Evolutionary conservation across 2,797 vertebrate genomes (phyloP).

Genomic region (Tragopan temminckii): DNA sequence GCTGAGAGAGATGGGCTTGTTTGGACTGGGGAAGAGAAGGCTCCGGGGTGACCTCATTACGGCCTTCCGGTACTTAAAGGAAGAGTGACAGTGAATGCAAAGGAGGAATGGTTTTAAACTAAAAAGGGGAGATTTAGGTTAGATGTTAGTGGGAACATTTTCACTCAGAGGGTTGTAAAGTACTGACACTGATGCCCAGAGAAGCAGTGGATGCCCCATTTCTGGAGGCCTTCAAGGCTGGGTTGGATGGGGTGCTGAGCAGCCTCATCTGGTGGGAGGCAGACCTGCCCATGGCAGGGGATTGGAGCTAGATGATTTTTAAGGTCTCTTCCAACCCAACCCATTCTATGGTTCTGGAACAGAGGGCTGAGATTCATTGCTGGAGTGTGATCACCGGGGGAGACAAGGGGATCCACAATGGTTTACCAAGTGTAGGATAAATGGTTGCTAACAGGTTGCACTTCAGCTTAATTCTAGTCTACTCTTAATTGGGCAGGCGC

Average conservation of each 20-base stretch:
- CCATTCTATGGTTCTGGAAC: background rate
- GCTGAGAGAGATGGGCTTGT: background rate
- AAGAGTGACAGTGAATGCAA: background rate
- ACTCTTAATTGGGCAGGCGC: background rate
- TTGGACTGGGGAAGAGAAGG: background rate
- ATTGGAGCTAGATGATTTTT: background rate
- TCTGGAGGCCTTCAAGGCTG: background rate
- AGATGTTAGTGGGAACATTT: background rate
- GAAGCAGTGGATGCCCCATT: background rate
- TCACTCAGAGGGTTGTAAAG: background rate
- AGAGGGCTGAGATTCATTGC: background rate
- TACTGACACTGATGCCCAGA: background rate
- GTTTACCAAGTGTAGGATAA: background rate
- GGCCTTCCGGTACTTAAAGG: background rate
- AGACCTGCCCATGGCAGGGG: background rate
- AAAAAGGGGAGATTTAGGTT: too few relatives aligned
- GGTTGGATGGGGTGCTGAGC: background rate
- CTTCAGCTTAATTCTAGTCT: background rate
- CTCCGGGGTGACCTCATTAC: background rate
- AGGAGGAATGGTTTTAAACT: background rate
- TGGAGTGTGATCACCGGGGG: background rate
- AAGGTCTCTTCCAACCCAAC: background rate
- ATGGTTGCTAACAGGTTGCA: rapidly evolving
- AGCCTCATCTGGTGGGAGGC: background rate
- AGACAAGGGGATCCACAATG: rapidly evolving